A percentile compares a stretch with the other conserved stretches of the same genome.
Conservation (phyloP, 1,140 invertebrate genomes). For the Centruroides sculpturatus region DNA sequence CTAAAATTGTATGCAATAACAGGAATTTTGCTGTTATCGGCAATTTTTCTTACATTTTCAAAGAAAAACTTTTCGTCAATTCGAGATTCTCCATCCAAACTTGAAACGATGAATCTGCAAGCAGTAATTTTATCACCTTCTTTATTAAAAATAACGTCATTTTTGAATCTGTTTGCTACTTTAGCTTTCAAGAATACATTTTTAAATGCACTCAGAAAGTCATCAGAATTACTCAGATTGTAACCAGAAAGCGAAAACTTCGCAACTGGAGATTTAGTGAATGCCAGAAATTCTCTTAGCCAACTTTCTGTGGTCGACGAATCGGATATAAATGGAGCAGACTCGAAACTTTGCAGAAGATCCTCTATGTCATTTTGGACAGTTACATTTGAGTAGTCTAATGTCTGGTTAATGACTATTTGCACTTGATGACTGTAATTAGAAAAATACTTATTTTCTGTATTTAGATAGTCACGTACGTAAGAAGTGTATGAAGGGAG, state of each 20-base stretch:
- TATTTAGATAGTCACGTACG: conserved; percentile 71
- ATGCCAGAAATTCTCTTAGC: conserved; percentile 66
- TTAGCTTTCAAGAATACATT: conserved; percentile 31
- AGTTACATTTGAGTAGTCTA: conserved; percentile 65
- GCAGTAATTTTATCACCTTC: conserved; percentile 54
- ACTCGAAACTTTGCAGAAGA: conserved; percentile 60
- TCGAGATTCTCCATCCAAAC: conserved; percentile 71
- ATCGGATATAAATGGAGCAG: conserved; percentile 52
- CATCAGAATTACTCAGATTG: conserved; percentile 54
- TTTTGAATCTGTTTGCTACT: conserved; percentile 45
- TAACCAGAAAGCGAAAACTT: conserved; percentile 43
- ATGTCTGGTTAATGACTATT: conserved; percentile 66
- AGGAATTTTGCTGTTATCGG: conserved; percentile 57
- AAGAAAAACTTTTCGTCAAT: conserved; percentile 85
- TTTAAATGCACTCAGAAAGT: conserved; percentile 57
- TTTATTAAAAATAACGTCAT: conserved; percentile 72
- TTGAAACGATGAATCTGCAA: conserved; percentile 72
- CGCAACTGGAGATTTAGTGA: conserved; percentile 53
- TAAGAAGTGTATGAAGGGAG: conserved; percentile 73
- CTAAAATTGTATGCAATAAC: conserved; percentile 85
- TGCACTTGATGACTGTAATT: conserved; percentile 77
- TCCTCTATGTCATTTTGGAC: conserved; percentile 43
- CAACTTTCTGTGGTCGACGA: conserved; percentile 78
- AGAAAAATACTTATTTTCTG: conserved; percentile 71
- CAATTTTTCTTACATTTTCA: conserved; percentile 56